phyloP scores from a whole-genome alignment of 2,888 invertebrate species.

The Nomada fabriciana region DNA sequence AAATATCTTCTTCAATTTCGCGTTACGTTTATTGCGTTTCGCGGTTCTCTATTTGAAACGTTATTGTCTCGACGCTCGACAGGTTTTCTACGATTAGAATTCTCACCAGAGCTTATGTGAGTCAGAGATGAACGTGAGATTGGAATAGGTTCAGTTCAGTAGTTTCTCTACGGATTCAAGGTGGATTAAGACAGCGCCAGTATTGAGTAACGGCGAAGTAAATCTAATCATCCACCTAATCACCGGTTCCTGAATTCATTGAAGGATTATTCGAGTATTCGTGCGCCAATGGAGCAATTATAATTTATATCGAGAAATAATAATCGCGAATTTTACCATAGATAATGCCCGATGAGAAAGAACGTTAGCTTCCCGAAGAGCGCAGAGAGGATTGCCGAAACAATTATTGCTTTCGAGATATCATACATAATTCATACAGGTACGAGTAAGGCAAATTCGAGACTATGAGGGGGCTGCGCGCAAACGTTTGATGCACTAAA shows the following conservation, averaged over 20 bases:
- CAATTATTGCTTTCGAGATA: conserved; percentile 35
- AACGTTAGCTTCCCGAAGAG: conserved; percentile 16
- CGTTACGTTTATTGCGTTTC: background rate
- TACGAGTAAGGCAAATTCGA: background rate
- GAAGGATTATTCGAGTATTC: background rate
- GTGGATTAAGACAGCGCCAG: conserved; percentile 10
- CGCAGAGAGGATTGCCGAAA: conserved; percentile 1
- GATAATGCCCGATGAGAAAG: conserved; percentile 1
- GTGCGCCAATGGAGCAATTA: too few relatives aligned
- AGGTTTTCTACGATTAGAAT: conserved; percentile 3
- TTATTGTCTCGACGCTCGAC: background rate
- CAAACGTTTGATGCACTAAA: conserved; percentile 51
- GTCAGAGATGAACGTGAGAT: background rate
- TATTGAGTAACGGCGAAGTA: background rate
- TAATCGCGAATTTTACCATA: background rate
- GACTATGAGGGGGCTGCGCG: conserved; percentile 3
- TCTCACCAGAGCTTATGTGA: conserved; percentile 4
- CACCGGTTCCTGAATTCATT: conserved; percentile 1
- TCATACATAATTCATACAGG: conserved; percentile 29
- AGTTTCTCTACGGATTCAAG: background rate
- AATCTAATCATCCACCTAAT: conserved; percentile 7
- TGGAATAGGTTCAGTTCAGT: conserved; percentile 20
- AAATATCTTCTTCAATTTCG: background rate
- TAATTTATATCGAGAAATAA: background rate
- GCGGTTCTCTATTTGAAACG: background rate